These are phyloP conservation scores for Trachops cirrhosus DNA, from an alignment of 2,797 vertebrate species.

Conservation along the genomic window DNA sequence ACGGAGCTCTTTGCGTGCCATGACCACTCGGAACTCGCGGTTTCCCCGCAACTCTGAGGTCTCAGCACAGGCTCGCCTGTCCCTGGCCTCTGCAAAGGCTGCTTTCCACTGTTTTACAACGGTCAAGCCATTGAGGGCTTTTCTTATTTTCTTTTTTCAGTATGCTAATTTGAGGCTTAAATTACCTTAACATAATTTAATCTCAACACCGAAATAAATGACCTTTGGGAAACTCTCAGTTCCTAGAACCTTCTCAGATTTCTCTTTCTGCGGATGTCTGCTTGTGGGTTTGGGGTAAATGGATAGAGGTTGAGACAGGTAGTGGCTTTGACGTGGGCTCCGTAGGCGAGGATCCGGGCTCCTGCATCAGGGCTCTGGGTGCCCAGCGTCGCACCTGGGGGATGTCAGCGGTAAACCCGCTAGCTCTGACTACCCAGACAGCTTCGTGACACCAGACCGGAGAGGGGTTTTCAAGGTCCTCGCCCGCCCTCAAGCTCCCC, in stretches of 20 bases:
- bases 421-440: background rate
- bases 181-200: slow-evolving; percentile 17
- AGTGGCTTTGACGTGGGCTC: background rate
- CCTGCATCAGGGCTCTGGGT: background rate
- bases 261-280: background rate
- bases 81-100: background rate
- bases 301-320: background rate
- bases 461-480: background rate
- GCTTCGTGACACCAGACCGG: background rate
- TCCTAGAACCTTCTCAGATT: background rate
- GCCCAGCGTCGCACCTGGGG: background rate
- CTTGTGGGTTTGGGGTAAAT: background rate
- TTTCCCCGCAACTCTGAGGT: background rate
- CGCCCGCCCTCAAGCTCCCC: background rate
- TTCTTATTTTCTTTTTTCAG: background rate
- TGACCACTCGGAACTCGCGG: background rate
- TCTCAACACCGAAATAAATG: background rate
- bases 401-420: background rate
- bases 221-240: background rate
- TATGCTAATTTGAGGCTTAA: background rate
- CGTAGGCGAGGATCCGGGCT: background rate
- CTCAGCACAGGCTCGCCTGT: background rate
- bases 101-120: background rate
- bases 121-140: background rate
- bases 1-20: background rate